These are phyloP conservation scores for Ophion ventricosus DNA, from an alignment of 2,888 invertebrate species.

Conservation along the genomic window DNA sequence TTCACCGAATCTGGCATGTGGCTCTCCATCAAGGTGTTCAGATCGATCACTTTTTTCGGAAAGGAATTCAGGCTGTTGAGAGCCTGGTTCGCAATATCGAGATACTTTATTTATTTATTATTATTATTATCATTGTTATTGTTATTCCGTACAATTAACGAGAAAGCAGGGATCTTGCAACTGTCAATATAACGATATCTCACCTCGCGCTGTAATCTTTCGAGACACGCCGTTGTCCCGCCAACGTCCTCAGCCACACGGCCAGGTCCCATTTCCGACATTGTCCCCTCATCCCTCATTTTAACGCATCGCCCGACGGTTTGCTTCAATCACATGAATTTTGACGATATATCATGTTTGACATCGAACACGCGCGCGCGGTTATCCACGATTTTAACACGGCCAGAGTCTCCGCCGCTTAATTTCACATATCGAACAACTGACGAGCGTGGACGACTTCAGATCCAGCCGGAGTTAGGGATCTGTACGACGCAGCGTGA, in stretches of 20 bases:
- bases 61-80: constrained; percentile 74
- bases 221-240: constrained; percentile 72
- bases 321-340: constrained; percentile 74
- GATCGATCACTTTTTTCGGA: constrained; percentile 75
- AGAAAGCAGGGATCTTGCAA: background rate
- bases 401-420: constrained; percentile 36
- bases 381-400: constrained; percentile 44
- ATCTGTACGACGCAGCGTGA: background rate
- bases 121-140: background rate
- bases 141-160: background rate
- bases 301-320: constrained; percentile 48
- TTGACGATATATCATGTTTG: constrained; percentile 75
- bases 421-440: constrained; percentile 48
- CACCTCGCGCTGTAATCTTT: constrained; percentile 76
- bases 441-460: constrained; percentile 30
- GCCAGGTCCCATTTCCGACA: constrained; percentile 65
- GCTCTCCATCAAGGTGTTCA: constrained; percentile 74
- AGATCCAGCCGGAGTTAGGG: background rate
- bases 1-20: constrained; percentile 73
- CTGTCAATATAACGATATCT: constrained; percentile 25
- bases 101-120: background rate
- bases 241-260: constrained; percentile 59
- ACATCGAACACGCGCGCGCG: constrained; percentile 62
- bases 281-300: constrained; percentile 62
- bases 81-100: constrained; percentile 68